Base-by-base conservation (phyloP, 2,888 invertebrate species). In the Caenorhabditis becei region DNA sequence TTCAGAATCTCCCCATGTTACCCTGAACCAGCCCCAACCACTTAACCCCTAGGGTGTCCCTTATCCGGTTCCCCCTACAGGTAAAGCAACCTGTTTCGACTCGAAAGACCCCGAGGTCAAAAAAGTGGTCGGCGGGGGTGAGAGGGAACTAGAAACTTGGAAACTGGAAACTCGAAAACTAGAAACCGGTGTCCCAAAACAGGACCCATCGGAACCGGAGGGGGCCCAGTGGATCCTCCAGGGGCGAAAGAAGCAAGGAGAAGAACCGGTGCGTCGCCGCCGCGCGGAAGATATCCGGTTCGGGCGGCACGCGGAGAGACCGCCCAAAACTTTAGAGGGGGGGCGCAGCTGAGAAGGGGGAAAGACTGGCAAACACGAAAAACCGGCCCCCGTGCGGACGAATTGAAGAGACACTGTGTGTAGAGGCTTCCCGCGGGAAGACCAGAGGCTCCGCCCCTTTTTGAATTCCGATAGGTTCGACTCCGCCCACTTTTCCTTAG, bases 321-420 rank as follows among this genome's bases (percentile, higher is more conserved):
- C 41, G 14, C 14, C 26, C n/a, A 26, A n/a, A n/a, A n/a, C 69
- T 59, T 24, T 26, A 26, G 23, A 10, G 32, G 32, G 32, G 5
- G 32, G 10, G 32, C 54, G 44, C 41, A 51, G 23, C 51, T 23
- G 51, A 53, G 35, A 35, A 16, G 51, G 63, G 24, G 58, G 59
- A 51, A 24, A 53, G 70, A 26, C 49, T 59, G 74, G 74, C 74
- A 74, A 74, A 74, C 74, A 74, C 66, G 65, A 66, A 74, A 74
- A 74, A 74, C 74, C 74, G 74, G 74, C 74, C 65, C 24, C 63
- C 24, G 11, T 14, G 20, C 41, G 16, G 3, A 23, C 59, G 18
- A 18, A 23, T 24, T 26, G 41, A 10, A 35, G n/a, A 35, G 35
- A 8, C 7, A 8, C 7, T 35, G 35, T 35, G 35, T 35, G 35